These are phyloP conservation scores for Cotesia chilonis DNA, from an alignment of 1,140 invertebrate genomes.

Conservation along the genomic window DNA sequence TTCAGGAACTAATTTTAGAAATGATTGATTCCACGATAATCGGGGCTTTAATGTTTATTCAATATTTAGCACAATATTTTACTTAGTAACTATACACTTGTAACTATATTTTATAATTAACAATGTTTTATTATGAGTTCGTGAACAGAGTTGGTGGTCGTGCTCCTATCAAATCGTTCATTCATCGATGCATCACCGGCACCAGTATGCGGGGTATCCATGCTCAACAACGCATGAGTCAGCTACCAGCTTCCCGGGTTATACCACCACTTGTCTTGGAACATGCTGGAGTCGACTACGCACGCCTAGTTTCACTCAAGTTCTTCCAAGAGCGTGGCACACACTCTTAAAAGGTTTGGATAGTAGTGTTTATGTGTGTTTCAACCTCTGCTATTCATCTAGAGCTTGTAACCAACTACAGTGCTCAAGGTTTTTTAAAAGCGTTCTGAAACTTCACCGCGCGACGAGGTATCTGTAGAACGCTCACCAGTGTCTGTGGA, in stretches of 20 bases:
- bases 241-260: constrained; percentile 34
- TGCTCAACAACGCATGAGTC: constrained; percentile 41
- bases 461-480: constrained; percentile 39
- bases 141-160: constrained; percentile 16
- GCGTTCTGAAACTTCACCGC: constrained; percentile 46
- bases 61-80: no score
- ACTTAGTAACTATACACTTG: no score
- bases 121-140: no score
- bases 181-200: constrained; percentile 22
- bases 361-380: constrained; percentile 47
- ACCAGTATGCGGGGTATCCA: not conserved
- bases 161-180: constrained; percentile 25
- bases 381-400: constrained; percentile 44
- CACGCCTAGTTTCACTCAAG: constrained; percentile 51
- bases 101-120: no score
- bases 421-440: constrained; percentile 45
- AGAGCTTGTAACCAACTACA: constrained; percentile 42
- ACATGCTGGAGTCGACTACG: constrained; percentile 50
- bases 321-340: constrained; percentile 35
- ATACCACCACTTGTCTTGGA: constrained; percentile 42
- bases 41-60: no score
- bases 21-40: no score
- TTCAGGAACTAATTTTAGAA: no score
- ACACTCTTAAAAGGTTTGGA: constrained; percentile 42
- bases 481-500: constrained; percentile 31